Evolutionary conservation across 2,797 vertebrate genomes (phyloP), one percentile per base, ranked within the genome.

Genomic region (Spondyliosoma cantharus): DNA sequence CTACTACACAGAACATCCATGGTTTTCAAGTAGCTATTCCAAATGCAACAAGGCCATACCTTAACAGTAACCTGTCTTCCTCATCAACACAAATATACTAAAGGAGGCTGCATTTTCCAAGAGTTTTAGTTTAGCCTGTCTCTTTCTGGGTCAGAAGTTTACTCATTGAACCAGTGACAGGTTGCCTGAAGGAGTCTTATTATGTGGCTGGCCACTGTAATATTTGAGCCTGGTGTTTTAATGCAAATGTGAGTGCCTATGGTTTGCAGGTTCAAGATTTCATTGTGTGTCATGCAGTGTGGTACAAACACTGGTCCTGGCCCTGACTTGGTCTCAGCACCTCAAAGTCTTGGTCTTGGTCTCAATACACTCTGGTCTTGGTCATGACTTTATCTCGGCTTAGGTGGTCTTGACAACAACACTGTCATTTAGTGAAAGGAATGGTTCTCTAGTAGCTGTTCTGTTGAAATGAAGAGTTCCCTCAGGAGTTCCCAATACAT

Each of bases 21-120:
- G 70, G 85, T 87, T 91, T 89, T 89, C 76, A 89, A 89, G 87
- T 83, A 85, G 76, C 64, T 32, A 49, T 78, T 74, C 59, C 80
- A 66, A 75, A 86, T 83, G 71, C 63, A 83, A 84, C 80, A 75
- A 69, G 78, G 74, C 50, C 48, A 83, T 78, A 70, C 70, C 43
- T 64, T 49, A 74, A 71, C 62, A 48, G 53, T 64, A 58, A 82
- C 79, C 74, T 72, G 43, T 68, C 7, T 71, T 63, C 53, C 11
- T n/a, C 56, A 59, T 72, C 20, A 71, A 37, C 74, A 74, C 16
- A 76, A 25, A 52, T 29, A 54, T 27, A 65, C 29, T 61, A 56
- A 69, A 12, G 7, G 11, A 48, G 29, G 24, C 2, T 17, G 13
- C 42, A 27, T 25, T 29, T 57, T 70, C 48, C 19, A 27, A 1